Evolutionary conservation across 2,888 invertebrate genomes (phyloP).

Genomic region (Dusona sp.): DNA sequence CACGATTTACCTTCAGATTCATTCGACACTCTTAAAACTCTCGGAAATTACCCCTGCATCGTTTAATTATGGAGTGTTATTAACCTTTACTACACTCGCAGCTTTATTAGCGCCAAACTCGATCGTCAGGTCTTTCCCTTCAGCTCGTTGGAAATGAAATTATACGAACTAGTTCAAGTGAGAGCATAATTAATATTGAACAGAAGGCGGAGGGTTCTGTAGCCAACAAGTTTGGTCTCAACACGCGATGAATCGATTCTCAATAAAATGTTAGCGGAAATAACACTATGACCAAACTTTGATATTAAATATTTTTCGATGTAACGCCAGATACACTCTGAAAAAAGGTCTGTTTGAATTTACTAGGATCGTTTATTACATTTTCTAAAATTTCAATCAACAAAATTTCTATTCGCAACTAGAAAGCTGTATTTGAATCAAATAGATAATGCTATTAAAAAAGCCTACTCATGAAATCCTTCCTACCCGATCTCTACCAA

Average conservation of each 20-base stretch:
- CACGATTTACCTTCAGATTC: background rate
- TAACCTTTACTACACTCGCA: background rate
- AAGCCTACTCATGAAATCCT: no score
- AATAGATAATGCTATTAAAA: no score
- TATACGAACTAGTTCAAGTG: background rate
- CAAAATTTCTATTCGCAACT: no score
- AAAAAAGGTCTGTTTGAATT: no score
- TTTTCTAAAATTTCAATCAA: no score
- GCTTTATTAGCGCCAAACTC: background rate
- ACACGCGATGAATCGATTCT: background rate
- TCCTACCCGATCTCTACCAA: no score
- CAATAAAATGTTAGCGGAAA: background rate
- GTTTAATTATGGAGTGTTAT: conserved; percentile 11
- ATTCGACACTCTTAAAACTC: background rate
- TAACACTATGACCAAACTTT: background rate
- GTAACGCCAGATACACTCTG: background rate
- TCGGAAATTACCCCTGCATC: background rate
- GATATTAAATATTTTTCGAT: background rate
- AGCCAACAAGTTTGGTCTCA: background rate
- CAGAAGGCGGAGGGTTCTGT: background rate
- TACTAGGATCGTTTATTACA: no score
- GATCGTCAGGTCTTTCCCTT: background rate
- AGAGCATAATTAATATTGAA: conserved; percentile 10
- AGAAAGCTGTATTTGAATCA: no score
- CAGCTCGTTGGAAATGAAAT: conserved; percentile 10